Conservation (phyloP, 2,888 invertebrate genomes). For the Subacronicta megacephala region DNA sequence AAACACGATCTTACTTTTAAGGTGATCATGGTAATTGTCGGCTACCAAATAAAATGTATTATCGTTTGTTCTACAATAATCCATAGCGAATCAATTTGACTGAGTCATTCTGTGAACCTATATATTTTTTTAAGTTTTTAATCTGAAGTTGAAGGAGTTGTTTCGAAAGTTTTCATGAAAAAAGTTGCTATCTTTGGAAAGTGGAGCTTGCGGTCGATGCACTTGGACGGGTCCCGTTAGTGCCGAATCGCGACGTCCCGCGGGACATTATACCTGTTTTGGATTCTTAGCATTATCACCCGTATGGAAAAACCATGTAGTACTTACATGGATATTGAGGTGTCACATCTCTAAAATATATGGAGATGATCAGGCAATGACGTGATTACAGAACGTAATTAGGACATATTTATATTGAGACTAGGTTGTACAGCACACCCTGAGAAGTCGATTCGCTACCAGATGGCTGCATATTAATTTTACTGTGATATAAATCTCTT, state of each 20-base stretch:
- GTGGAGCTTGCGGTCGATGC: constrained; percentile 67
- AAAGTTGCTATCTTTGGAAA: constrained; percentile 36
- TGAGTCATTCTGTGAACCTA: constrained; percentile 24
- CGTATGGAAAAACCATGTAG: constrained; percentile 46
- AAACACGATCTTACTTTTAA: constrained; percentile 19
- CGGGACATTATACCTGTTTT: constrained; percentile 57
- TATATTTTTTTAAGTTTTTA: too few species aligned
- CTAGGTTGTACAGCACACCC: too few species aligned
- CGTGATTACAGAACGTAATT: too few species aligned
- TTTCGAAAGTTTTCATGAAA: constrained; percentile 26
- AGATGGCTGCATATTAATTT: too few species aligned
- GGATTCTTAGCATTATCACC: constrained; percentile 48
- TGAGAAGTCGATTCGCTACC: too few species aligned
- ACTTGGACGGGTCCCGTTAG: constrained; percentile 64
- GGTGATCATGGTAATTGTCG: constrained; percentile 8
- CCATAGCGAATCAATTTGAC: background rate
- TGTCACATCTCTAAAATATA: too few species aligned
- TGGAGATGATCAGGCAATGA: too few species aligned
- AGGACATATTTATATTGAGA: too few species aligned
- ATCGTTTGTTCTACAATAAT: constrained; percentile 34
- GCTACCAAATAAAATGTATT: constrained; percentile 35
- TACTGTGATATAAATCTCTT: too few species aligned
- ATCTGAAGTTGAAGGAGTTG: too few species aligned
- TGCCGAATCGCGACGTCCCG: constrained; percentile 65
- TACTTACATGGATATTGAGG: too few species aligned